Evolutionary conservation across 2,888 invertebrate genomes (phyloP).

Genomic region (Gryllus longicercus): DNA sequence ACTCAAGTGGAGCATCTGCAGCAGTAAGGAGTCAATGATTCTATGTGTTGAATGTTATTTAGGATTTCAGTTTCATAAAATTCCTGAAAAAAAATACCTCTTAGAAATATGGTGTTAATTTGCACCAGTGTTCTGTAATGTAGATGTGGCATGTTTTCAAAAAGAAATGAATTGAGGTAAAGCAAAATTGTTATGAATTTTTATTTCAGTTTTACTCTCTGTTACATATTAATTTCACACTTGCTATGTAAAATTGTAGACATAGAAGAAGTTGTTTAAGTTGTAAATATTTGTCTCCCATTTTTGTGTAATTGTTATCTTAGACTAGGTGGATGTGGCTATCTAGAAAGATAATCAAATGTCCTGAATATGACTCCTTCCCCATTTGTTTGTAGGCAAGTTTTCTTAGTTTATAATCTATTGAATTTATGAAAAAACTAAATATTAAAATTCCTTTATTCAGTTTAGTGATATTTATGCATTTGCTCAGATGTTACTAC

Average conservation of each 20-base stretch:
- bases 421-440: constrained; percentile 5
- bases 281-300: constrained; percentile 4
- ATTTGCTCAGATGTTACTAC: constrained; percentile 25
- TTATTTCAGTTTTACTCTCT: neutral
- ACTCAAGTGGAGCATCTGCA: constrained; percentile 17
- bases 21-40: constrained; percentile 20
- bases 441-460: constrained; percentile 22
- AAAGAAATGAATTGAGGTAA: neutral
- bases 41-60: constrained; percentile 31
- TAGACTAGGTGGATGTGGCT: constrained; percentile 17
- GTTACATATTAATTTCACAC: neutral
- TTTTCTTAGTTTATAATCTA: constrained; percentile 17
- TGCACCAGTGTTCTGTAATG: constrained; percentile 11
- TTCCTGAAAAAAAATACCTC: neutral
- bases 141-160: constrained; percentile 17
- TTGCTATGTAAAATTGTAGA: neutral
- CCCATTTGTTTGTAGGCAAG: constrained; percentile 17
- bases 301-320: constrained; percentile 17
- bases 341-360: constrained; percentile 5
- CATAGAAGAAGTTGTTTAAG: neutral
- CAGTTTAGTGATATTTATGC: constrained; percentile 17
- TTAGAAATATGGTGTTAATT: neutral
- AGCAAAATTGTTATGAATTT: constrained; percentile 10
- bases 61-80: constrained; percentile 25
- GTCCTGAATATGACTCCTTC: neutral